These are phyloP conservation scores for Eudorcas thomsonii DNA, from an alignment of 2,113 vertebrate species.

Conservation along the genomic window DNA sequence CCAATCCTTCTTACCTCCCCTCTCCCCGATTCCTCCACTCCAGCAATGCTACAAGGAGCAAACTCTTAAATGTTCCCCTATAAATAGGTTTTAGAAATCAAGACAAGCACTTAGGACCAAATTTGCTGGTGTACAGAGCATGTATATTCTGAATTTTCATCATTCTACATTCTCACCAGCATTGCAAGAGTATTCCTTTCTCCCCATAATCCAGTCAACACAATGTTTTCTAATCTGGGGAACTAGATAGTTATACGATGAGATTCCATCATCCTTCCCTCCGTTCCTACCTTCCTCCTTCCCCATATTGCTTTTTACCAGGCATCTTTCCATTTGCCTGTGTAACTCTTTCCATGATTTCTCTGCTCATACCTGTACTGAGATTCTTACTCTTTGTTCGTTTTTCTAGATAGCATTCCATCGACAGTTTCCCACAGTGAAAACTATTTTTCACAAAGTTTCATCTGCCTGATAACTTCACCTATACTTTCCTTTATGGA, in stretches of 20 bases:
- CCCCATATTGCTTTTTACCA: background rate
- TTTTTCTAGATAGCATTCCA: background rate
- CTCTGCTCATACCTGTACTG: background rate
- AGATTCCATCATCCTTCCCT: background rate
- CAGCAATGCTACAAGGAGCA: background rate
- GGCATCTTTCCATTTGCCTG: background rate
- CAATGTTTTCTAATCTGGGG: background rate
- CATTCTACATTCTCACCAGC: background rate
- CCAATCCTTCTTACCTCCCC: background rate
- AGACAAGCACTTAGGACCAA: background rate
- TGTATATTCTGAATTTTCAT: background rate
- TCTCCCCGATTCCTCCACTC: background rate
- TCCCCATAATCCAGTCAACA: background rate
- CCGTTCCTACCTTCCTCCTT: background rate
- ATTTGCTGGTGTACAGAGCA: background rate
- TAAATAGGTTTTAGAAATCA: background rate
- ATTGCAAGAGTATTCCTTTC: background rate
- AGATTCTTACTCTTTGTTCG: background rate
- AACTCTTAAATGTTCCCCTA: background rate
- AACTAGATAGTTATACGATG: accelerated
- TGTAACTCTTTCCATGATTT: background rate
- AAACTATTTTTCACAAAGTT: background rate
- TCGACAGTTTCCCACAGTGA: background rate
- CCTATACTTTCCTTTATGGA: background rate
- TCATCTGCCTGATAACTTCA: background rate